A percentile compares a stretch with the other conserved stretches of the same genome.
Evolutionary conservation across 2,888 invertebrate species (phyloP).

Genomic region (Rhingia campestris): DNA sequence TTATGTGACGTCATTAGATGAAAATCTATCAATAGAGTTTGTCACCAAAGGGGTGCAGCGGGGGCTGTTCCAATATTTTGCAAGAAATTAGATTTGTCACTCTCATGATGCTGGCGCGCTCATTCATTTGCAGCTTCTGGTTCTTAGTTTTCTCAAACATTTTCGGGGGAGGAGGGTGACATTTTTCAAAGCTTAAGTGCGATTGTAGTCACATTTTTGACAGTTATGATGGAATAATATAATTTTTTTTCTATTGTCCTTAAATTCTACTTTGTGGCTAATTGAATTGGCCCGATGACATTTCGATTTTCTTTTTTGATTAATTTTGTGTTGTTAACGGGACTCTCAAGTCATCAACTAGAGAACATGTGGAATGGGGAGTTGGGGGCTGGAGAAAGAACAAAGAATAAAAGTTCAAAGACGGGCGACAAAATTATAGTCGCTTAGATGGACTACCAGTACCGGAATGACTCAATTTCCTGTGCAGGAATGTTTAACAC

Average conservation of each 20-base stretch:
- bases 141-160: constrained; percentile 17
- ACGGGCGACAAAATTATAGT: constrained; percentile 22
- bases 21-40: constrained; percentile 62
- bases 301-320: background rate
- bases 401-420: constrained; percentile 41
- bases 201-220: constrained; percentile 33
- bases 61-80: constrained; percentile 62
- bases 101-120: constrained; percentile 4
- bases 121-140: constrained; percentile 16
- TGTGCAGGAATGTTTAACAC: constrained; percentile 1
- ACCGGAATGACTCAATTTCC: constrained; percentile 68
- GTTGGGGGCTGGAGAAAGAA: constrained; percentile 27
- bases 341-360: constrained; percentile 3
- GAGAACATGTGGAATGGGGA: background rate
- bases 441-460: constrained; percentile 11
- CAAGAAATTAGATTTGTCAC: constrained; percentile 69
- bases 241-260: constrained; percentile 24
- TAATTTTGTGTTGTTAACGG: constrained; percentile 9
- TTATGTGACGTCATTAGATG: constrained; percentile 78
- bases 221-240: constrained; percentile 34
- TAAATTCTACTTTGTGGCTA: constrained; percentile 37
- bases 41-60: constrained; percentile 4
- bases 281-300: constrained; percentile 27
- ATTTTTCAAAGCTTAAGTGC: constrained; percentile 44
- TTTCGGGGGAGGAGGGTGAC: background rate